Conservation (phyloP, 2,888 invertebrate species). For the Thumatha senex region DNA sequence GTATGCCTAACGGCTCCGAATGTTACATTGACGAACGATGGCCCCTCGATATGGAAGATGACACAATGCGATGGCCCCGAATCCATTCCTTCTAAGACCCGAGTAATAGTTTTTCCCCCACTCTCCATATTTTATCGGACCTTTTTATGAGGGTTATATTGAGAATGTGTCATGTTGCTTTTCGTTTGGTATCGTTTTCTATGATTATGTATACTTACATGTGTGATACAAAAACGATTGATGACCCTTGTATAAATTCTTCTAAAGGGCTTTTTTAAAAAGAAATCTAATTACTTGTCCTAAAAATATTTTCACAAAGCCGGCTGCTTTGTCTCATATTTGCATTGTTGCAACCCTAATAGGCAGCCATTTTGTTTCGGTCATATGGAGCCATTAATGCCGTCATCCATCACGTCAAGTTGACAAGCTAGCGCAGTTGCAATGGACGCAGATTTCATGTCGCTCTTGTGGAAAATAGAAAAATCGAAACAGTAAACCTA, state of each 20-base stretch:
- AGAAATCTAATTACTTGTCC: constrained; percentile 35
- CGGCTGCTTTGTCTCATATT: constrained; percentile 24
- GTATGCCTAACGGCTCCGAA: constrained; percentile 43
- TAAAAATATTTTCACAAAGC: constrained; percentile 5
- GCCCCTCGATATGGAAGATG: constrained; percentile 69
- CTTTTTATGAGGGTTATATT: constrained; percentile 72
- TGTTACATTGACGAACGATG: constrained; percentile 65
- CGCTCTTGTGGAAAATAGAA: constrained; percentile 19
- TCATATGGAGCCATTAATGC: constrained; percentile 64
- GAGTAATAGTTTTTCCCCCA: constrained; percentile 65
- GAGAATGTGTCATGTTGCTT: constrained; percentile 64
- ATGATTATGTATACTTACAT: constrained; percentile 57
- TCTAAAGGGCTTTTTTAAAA: constrained; percentile 34
- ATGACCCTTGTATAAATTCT: constrained; percentile 60
- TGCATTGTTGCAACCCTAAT: constrained; percentile 48
- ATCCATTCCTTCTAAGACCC: constrained; percentile 63
- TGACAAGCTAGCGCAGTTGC: constrained; percentile 64
- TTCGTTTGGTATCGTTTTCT: constrained; percentile 49
- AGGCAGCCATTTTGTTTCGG: constrained; percentile 58
- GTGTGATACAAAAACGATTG: constrained; percentile 72
- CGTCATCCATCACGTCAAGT: constrained; percentile 71
- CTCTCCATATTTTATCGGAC: constrained; percentile 71
- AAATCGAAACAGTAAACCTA: constrained; percentile 10
- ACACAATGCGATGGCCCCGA: constrained; percentile 77
- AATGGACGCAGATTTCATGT: constrained; percentile 50